Evolutionary conservation across 2,113 vertebrate species (phyloP), one percentile per base, ranked within the genome.

Genomic region (Saiga tatarica): DNA sequence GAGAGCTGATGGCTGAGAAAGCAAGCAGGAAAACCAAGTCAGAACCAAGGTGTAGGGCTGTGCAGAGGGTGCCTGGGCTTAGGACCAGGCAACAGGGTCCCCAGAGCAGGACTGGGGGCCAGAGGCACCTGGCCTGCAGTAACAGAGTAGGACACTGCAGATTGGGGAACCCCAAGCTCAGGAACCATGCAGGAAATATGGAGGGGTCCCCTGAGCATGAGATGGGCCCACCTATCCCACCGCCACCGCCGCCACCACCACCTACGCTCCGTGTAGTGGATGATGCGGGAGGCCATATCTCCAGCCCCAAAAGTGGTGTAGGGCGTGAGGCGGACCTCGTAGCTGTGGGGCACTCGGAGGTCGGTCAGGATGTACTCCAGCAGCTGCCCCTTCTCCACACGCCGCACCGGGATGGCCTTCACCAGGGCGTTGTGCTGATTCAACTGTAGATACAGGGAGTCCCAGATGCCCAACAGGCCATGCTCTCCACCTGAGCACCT

Each of bases 211-310:
- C 30, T 19, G 53, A 33, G 53, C 4, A 26, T 6, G 55, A 91
- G 91, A 47, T 11, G 76, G n/a, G 76, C 86, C 83, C 91, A n/a
- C 79, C 47, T 76, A 79, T 33, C 36, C 94, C n/a, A 25, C 28
- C 42, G 1, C 87, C 39, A 5, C 87, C 28, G 2, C 67, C 62
- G 8, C 60, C 47, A 6, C 59, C 52, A 33, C 81, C 87, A 36
- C 99, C 99, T 99, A 99, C 99, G 99, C 98, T 99, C 99, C 91
- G 99, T 99, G 98, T 99, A 99, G 98, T 99, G 99, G 98, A 99
- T 99, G 98, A 98, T 98, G 91, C 99, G 99, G 30, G 99, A 98
- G 98, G 99, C 97, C 87, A 98, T 99, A 84, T 99, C 99, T 11
- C 99, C 99, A 2, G 98, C 99, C 98, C 99, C 99, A 81, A 99